Percentiles rank a stretch among this genome's conserved stretches.
Conservation (phyloP, 2,797 vertebrate species). For the Siniperca undulata region DNA sequence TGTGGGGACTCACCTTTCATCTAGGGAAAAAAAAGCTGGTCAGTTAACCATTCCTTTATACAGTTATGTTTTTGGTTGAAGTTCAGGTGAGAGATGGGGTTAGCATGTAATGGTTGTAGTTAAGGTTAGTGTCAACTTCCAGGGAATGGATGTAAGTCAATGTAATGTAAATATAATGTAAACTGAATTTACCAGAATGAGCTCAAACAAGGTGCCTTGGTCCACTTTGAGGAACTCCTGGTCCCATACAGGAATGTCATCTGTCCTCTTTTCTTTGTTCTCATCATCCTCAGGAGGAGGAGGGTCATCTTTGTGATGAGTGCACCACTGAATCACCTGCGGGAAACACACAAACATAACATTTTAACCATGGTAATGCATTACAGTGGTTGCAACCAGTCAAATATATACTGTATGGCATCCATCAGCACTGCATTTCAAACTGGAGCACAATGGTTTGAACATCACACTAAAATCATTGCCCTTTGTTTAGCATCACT, state of each 20-base stretch:
- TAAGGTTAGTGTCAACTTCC: not conserved
- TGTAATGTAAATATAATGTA: not conserved
- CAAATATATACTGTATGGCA: not conserved
- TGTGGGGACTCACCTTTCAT: not conserved
- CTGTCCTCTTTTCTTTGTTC: slow-evolving; percentile 99
- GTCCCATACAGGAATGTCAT: slow-evolving; percentile 99
- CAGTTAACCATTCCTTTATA: not conserved
- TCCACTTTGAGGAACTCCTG: slow-evolving; percentile 99
- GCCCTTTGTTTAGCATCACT: not conserved
- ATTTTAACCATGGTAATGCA: not conserved
- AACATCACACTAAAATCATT: not conserved
- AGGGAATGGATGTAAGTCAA: not conserved
- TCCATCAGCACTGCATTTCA: not conserved
- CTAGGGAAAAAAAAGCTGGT: no score
- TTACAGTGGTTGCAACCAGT: not conserved
- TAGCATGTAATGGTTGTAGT: not conserved
- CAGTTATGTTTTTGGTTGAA: not conserved
- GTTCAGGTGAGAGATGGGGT: not conserved
- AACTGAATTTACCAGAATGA: slow-evolving; percentile 91
- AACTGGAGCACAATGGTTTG: not conserved
- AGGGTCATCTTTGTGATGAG: slow-evolving; percentile 99
- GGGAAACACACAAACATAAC: not conserved
- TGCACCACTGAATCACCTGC: slow-evolving; percentile 99
- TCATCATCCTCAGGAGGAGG: slow-evolving; percentile 99
- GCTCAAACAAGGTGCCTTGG: slow-evolving; percentile 98